Evolutionary conservation across 1,140 invertebrate genomes (phyloP), one percentile per base, ranked within the genome.

Genomic region (Drosophila burlai): DNA sequence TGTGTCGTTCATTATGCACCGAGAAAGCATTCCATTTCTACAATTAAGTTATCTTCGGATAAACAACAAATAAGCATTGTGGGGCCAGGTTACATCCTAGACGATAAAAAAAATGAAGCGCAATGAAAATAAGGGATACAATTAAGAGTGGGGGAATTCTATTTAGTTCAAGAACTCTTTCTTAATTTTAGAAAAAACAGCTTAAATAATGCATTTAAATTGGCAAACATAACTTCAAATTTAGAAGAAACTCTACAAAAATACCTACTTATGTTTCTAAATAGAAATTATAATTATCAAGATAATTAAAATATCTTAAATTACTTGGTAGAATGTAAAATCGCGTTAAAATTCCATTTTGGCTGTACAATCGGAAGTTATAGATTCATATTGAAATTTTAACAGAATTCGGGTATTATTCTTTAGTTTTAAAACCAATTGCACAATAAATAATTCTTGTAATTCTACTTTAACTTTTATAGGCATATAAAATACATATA

Each of bases 1-100:
- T 87, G 83, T 54, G 46, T 38, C 31, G 60, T 80, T 87, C 54
- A 81, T 89, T 89, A 89, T 31, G 26, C n/a, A 4, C 2, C 3
- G 49, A 62, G 64, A 86, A 80, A 86, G 83, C 58, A 76, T 80
- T 63, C 76, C 13, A 47, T 38, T 55, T 42, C 26, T 49, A 50
- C 54, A 71, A 72, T 67, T 38, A 73, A 86, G 67, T 63, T 67
- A 21, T 68, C 26, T 69, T 49, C 16, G 1, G 9, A 7, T 31
- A 29, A 55, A 34, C 29, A 36, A 42, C 46, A 46, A 26, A 16
- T 34, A n/a, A 13, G 15, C n/a, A 43, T 50, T 42, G 24, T 52
- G 29, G 29, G 42, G 38, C 16, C 26, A 42, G 36, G 47, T 69
- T 64, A 31, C n/a, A 66, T 69, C 38, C 40, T 24, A 43, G 5